phyloP scores from a whole-genome alignment of 1,140 invertebrate species.

The Mactra quadrangularis region DNA sequence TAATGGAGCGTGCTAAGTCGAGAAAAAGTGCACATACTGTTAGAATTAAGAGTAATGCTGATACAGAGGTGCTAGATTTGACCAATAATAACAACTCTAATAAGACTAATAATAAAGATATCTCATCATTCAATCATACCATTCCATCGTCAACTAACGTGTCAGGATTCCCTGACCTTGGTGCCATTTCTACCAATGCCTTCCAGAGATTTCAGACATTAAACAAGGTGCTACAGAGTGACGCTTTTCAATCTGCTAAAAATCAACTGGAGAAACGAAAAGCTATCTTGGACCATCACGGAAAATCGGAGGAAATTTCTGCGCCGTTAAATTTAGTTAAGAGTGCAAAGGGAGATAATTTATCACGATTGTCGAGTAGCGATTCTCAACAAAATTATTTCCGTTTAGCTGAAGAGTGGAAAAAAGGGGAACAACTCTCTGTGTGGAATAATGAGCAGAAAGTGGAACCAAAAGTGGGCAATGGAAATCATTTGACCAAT shows the following conservation, averaged over 20 bases:
- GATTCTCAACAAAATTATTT: conserved; percentile 50
- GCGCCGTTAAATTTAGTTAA: conserved; percentile 40
- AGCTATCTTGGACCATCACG: not conserved
- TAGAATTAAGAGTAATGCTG: conserved; percentile 20
- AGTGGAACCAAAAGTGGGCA: not conserved
- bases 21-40: conserved; percentile 45
- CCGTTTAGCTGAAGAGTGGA: conserved; percentile 41
- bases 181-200: conserved; percentile 34
- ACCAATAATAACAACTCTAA: not conserved
- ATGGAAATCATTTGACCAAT: not conserved
- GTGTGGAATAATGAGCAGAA: not conserved
- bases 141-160: conserved; percentile 21
- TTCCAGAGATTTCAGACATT: conserved; percentile 51
- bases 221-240: conserved; percentile 52
- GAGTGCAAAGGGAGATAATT: not conserved
- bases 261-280: conserved; percentile 50
- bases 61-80: conserved; percentile 20
- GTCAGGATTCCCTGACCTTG: not conserved
- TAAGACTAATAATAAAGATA: conserved; percentile 1
- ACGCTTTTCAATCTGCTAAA: conserved; percentile 58
- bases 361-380: not conserved
- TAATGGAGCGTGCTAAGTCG: conserved; percentile 52
- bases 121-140: conserved; percentile 1
- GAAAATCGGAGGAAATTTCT: not conserved
- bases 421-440: conserved; percentile 37